Conservation (phyloP, 2,113 vertebrate genomes). For the Brienomyrus longianalis region DNA sequence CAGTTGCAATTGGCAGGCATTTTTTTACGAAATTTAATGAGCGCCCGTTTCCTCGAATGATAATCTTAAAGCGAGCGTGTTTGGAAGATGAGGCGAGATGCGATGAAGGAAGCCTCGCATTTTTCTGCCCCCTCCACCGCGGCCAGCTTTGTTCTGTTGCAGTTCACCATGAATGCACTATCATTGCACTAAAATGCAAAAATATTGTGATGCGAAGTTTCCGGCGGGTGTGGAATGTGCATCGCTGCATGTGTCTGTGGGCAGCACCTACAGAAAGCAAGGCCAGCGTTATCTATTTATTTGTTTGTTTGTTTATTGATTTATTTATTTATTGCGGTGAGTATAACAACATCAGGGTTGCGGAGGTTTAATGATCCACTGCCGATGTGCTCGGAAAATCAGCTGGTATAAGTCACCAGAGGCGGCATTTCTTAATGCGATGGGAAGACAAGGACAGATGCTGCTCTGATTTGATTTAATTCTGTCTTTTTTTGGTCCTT, state of each 20-base stretch:
- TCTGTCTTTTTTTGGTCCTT: neutral
- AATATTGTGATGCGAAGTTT: neutral
- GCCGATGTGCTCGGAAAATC: slow-evolving; percentile 15
- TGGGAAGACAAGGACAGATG: neutral
- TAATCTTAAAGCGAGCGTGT: slow-evolving; percentile 3
- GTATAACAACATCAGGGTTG: slow-evolving; percentile 11
- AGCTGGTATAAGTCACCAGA: neutral
- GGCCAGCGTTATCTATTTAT: neutral
- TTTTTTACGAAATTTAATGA: slow-evolving; percentile 18
- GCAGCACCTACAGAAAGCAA: neutral
- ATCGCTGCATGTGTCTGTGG: neutral
- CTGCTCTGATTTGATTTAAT: slow-evolving; percentile 15
- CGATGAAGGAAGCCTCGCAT: neutral
- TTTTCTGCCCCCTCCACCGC: neutral
- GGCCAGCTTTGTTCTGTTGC: neutral
- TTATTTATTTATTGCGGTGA: neutral
- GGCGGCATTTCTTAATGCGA: neutral
- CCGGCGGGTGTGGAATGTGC: neutral
- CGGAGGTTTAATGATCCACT: slow-evolving; percentile 6
- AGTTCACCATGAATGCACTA: neutral
- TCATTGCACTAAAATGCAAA: neutral
- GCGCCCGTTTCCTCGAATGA: neutral
- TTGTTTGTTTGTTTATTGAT: neutral
- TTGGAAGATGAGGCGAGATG: neutral
- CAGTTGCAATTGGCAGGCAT: neutral